These are phyloP conservation scores for Bicyclus anynana DNA, from an alignment of 1,140 invertebrate species.

Conservation along the genomic window DNA sequence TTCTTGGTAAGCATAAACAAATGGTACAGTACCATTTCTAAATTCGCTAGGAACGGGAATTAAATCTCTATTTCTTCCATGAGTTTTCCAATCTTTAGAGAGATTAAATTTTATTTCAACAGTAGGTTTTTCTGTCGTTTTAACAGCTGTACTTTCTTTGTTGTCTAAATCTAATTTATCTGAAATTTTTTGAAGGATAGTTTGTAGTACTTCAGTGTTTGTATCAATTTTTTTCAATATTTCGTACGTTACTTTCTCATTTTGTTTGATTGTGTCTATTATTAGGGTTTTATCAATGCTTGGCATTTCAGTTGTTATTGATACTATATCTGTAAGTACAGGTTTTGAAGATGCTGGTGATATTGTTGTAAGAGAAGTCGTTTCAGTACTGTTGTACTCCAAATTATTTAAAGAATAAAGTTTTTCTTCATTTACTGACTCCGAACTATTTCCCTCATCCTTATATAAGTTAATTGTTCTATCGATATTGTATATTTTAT, in stretches of 20 bases:
- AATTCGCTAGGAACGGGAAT: not conserved
- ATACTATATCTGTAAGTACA: not conserved
- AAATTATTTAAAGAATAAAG: no score
- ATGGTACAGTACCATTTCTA: constrained; percentile 10
- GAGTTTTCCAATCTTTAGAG: constrained; percentile 6
- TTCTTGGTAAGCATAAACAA: constrained; percentile 16
- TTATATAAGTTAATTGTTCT: constrained; percentile 3
- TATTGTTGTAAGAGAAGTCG: not conserved
- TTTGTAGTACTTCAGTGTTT: constrained; percentile 16
- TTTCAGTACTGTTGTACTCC: not conserved
- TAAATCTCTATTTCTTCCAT: not conserved
- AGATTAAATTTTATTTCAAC: constrained; percentile 3
- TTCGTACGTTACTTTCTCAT: constrained; percentile 18
- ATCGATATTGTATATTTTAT: constrained; percentile 9
- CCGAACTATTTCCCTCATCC: not conserved
- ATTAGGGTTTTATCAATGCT: constrained; percentile 3
- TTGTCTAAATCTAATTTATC: not conserved
- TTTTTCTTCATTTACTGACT: constrained; percentile 9
- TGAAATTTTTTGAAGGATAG: constrained; percentile 15
- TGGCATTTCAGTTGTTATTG: not conserved
- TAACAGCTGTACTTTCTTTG: not conserved
- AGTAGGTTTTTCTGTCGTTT: not conserved
- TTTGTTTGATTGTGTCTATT: constrained; percentile 12
- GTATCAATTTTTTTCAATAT: constrained; percentile 19
- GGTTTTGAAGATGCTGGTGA: not conserved